Evolutionary conservation across 2,797 vertebrate genomes (phyloP), one percentile per base, ranked within the genome.

Genomic region (Vespertilio murinus): DNA sequence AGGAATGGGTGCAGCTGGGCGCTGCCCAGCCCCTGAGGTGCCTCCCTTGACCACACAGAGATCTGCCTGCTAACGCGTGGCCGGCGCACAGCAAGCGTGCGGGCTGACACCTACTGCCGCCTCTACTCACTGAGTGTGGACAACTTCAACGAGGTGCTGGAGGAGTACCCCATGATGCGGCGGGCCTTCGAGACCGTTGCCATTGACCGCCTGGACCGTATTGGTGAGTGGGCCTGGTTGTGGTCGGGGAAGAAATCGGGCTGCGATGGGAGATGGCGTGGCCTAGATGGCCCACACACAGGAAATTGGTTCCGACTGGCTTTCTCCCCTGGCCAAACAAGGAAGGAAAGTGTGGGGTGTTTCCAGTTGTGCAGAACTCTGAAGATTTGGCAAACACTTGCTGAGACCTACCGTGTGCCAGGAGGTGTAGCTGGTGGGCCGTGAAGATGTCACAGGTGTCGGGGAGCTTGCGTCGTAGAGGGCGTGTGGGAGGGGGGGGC

Each of bases 131-230:
- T 99, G 83, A 99, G 99, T 0, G 99, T 99, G 97, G 99, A 99
- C 97, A 99, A 99, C 98, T 99, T 99, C 98, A 99, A 99, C 0
- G 99, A 99, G 98, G 99, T 99, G 54, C 98, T 99, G 96, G 99
- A 99, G 97, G 99, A 99, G 96, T 99, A 99, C 94, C 99, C 99
- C 85, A 99, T 99, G 99, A 99, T 99, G 99, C 98, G 99, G 52
- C 98, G 99, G 54, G 99, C 99, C 83, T 99, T 99, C 40, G 99
- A 99, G 97, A 99, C 99, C 0, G 99, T 99, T 98, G 2, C 97
- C 78, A 93, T 99, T 82, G 99, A 99, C 98, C 98, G 99, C 38
- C 98, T 99, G 84, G 99, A 99, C 97, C 99, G 99, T 93, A 99
- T 99, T 13, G 99, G 99, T 99, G 97, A 99, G 98, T 92, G 59